phyloP scores from a whole-genome alignment of 2,113 vertebrate species.

The Lipotes vexillifer region DNA sequence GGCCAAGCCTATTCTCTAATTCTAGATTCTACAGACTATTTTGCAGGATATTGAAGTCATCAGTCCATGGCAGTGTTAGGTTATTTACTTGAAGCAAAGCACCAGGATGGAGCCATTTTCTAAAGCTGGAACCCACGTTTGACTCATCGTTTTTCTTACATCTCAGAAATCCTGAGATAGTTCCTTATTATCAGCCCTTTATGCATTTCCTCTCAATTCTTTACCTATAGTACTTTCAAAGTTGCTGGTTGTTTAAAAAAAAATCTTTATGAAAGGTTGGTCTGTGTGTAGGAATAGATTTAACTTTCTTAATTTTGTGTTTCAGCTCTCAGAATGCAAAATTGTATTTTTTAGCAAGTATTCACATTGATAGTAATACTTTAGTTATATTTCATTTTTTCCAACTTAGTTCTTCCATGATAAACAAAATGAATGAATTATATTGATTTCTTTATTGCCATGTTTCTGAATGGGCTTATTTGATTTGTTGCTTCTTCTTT shows the following conservation, averaged over 20 bases:
- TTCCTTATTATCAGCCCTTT: background rate
- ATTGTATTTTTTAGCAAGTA: background rate
- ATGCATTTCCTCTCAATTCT: background rate
- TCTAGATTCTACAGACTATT: background rate
- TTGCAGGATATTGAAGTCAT: background rate
- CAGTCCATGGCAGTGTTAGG: background rate
- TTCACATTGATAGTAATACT: background rate
- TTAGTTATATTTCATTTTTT: background rate
- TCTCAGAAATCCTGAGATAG: background rate
- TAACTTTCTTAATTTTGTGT: conserved; percentile 36
- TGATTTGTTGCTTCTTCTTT: conserved; percentile 22
- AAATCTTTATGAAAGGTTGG: background rate
- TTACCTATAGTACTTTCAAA: background rate
- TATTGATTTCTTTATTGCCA: background rate
- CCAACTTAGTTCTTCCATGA: background rate
- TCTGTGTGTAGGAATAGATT: background rate
- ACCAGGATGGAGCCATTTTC: background rate
- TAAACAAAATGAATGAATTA: background rate
- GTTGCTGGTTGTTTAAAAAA: background rate
- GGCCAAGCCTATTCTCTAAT: background rate
- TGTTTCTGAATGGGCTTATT: background rate
- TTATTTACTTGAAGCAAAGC: background rate
- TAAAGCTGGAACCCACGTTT: background rate
- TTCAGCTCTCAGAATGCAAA: background rate
- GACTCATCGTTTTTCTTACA: background rate